Conservation (phyloP, 2,888 invertebrate species). For the Agrotis ipsilon region DNA sequence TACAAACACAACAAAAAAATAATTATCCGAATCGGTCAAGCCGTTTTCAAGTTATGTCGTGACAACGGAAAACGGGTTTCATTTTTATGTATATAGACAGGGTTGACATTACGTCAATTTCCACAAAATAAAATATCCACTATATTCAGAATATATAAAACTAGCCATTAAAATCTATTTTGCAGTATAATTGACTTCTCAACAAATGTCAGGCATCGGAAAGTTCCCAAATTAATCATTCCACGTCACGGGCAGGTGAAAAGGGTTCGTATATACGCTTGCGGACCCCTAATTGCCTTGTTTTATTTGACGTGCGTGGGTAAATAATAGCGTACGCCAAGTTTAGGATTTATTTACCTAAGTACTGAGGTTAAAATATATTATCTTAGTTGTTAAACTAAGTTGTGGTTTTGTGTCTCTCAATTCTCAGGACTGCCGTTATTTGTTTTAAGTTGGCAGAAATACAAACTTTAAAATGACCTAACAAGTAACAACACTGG, state of each 20-base stretch:
- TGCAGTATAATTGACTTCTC: slow-evolving; percentile 36
- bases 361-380: background rate
- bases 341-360: slow-evolving; percentile 38
- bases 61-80: too few relatives aligned
- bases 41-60: too few relatives aligned
- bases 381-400: too few relatives aligned
- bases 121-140: background rate
- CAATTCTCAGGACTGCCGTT: background rate
- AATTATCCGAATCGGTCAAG: too few relatives aligned
- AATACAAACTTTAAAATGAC: background rate
- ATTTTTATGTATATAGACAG: too few relatives aligned
- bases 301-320: slow-evolving; percentile 39
- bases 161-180: slow-evolving; percentile 3
- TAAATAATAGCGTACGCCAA: slow-evolving; percentile 36
- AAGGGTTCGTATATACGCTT: slow-evolving; percentile 52
- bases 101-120: background rate
- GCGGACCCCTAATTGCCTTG: slow-evolving; percentile 58
- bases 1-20: too few relatives aligned
- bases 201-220: slow-evolving; percentile 50
- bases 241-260: slow-evolving; percentile 61
- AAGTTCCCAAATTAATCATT: slow-evolving; percentile 64
- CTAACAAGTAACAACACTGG: background rate
- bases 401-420: too few relatives aligned
- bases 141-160: background rate
- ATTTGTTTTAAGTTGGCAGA: background rate